A percentile compares a stretch with the other conserved stretches of the same genome.
Evolutionary conservation across 2,797 vertebrate genomes (phyloP).

Genomic region (Prionace glauca): DNA sequence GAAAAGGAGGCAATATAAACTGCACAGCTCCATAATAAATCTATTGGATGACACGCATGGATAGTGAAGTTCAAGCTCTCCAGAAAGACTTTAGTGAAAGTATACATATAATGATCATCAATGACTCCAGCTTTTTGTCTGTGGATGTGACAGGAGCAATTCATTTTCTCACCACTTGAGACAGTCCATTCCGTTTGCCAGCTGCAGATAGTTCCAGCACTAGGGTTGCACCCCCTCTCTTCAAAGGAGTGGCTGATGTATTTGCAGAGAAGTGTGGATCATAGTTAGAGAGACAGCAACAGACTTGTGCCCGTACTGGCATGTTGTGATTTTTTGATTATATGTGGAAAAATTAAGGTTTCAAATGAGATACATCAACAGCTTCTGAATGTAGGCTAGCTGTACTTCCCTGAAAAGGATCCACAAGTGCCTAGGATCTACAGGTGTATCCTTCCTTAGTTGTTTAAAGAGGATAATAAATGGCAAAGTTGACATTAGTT

Average conservation of each 20-base stretch:
- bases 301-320: background rate
- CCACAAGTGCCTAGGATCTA: background rate
- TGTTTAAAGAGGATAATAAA: background rate
- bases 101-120: background rate
- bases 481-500: background rate
- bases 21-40: background rate
- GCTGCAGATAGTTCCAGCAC: background rate
- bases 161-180: background rate
- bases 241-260: background rate
- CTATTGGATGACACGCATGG: background rate
- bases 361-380: background rate
- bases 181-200: background rate
- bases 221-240: background rate
- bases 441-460: background rate
- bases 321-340: background rate
- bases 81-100: background rate
- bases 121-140: background rate
- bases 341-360: background rate
- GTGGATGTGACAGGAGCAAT: background rate
- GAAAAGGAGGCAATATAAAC: background rate
- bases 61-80: background rate
- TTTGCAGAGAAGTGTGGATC: background rate
- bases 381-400: background rate
- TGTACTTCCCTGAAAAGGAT: background rate
- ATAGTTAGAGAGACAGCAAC: background rate